Percentiles rank a stretch among this genome's conserved stretches.
Conservation (phyloP, 2,113 vertebrate genomes). For the human (Homo sapiens) region DNA sequence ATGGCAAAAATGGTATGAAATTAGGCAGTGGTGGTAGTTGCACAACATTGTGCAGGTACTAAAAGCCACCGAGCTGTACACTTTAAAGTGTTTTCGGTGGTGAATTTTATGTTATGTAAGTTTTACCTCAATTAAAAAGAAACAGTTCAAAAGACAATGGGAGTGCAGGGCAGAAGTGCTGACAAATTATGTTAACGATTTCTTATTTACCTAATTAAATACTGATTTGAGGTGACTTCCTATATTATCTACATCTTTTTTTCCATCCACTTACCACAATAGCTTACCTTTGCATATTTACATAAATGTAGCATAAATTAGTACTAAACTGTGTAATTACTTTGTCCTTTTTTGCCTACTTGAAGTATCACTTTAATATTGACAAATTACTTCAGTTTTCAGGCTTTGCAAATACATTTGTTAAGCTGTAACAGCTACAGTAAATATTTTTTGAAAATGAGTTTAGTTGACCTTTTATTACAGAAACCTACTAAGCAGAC, state of each 20-base stretch:
- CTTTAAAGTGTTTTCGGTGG: not conserved
- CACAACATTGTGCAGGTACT: not conserved
- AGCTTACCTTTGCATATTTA: not conserved
- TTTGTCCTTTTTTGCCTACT: not conserved
- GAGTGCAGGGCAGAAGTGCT: not conserved
- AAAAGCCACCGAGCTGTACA: not conserved
- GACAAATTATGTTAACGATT: not conserved
- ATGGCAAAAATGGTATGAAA: not conserved
- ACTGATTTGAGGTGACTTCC: not conserved
- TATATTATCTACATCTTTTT: not conserved
- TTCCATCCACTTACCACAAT: not conserved
- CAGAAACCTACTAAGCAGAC: not conserved
- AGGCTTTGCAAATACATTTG: not conserved
- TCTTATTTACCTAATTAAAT: not conserved
- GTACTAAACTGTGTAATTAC: not conserved
- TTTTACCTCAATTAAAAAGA: not conserved
- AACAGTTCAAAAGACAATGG: not conserved
- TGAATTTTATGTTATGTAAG: not conserved
- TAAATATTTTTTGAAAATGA: not conserved
- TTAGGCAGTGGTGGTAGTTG: not conserved
- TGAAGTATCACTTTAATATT: not conserved
- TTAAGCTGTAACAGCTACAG: not conserved
- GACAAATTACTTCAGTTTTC: not conserved
- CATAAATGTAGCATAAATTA: not conserved
- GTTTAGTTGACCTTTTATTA: not conserved